Evolutionary conservation across 2,113 vertebrate genomes (phyloP).

Genomic region (Dasyprocta punctata): DNA sequence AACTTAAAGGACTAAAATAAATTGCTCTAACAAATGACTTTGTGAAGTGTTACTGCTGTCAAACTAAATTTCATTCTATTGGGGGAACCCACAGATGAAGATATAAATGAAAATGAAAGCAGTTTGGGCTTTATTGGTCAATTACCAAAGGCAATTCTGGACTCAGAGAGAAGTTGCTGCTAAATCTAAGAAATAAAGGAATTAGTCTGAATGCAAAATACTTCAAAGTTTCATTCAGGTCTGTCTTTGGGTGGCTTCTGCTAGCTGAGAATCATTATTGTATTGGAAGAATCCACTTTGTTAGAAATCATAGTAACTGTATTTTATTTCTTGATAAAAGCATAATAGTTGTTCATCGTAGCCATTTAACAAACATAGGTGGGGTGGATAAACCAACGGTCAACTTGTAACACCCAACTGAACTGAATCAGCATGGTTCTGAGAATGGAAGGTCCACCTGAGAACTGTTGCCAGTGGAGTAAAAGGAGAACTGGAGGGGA

Average conservation of each 20-base stretch:
- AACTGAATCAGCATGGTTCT: background rate
- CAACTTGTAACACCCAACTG: background rate
- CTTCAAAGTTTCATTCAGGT: background rate
- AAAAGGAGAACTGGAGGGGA: background rate
- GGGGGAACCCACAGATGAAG: conserved; percentile 19
- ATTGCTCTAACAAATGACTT: conserved; percentile 59
- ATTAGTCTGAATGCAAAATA: background rate
- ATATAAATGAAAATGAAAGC: conserved; percentile 47
- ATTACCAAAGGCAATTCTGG: conserved; percentile 54
- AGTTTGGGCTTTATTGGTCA: conserved; percentile 28
- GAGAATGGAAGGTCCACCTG: background rate
- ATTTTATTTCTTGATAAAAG: background rate
- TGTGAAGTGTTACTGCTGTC: conserved; percentile 32
- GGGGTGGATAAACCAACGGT: background rate
- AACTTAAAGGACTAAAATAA: conserved; percentile 46
- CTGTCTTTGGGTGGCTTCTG: background rate
- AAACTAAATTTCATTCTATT: conserved; percentile 46
- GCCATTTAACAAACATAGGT: background rate
- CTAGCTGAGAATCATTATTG: background rate
- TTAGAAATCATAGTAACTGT: background rate
- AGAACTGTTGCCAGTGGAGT: background rate
- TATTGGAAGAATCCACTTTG: conserved; percentile 5
- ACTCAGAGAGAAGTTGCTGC: background rate
- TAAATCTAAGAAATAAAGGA: background rate
- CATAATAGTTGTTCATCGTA: background rate